Evolutionary conservation across 2,888 invertebrate genomes (phyloP), one percentile per base, ranked within the genome.

Genomic region (Gymnocheta viridis): DNA sequence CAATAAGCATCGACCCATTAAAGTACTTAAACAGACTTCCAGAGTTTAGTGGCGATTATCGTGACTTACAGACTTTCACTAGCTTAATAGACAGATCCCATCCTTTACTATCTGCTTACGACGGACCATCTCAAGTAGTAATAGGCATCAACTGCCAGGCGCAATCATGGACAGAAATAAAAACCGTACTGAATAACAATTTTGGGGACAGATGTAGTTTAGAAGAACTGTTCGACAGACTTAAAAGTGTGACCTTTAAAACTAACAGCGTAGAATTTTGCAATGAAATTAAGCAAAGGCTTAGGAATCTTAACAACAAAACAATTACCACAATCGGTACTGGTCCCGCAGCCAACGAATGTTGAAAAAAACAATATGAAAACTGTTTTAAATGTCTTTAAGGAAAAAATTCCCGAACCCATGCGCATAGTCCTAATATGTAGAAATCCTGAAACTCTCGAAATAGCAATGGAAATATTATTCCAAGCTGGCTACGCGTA

Each of bases 261-360:
- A 78, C 60, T 4, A 82, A 77, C 32, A 54, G 66, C 19, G 29
- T 77, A 1, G 67, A 81, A 35, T 81, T 80, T 22, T 80, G 72
- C 64, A 84, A 76, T 24, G 64, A 80, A 27, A 84, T 84, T n/a
- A n/a, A n/a, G n/a, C n/a, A n/a, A n/a, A n/a, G n/a, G n/a, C n/a
- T n/a, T n/a, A n/a, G n/a, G n/a, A 64, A 82, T 10, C 47, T 86
- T 12, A 86, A 85, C 49, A 85, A 84, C 22, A 82, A 85, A 49
- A 77, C 82, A 51, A 73, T 72, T n/a, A 35, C n/a, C 56, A 9
- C 74, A 56, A 29, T 17, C 9, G n/a, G 49, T 14, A 14, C 82
- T 67, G 54, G 82, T 79, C 49, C 78, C 79, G 19, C 62, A 41
- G 62, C 62, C 38, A 62, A 62, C 62, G 62, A 62, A 51, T 67